A percentile compares a stretch with the other conserved stretches of the same genome.
phyloP scores from a whole-genome alignment of 1,140 invertebrate genomes.

The Elysia chlorotica region DNA sequence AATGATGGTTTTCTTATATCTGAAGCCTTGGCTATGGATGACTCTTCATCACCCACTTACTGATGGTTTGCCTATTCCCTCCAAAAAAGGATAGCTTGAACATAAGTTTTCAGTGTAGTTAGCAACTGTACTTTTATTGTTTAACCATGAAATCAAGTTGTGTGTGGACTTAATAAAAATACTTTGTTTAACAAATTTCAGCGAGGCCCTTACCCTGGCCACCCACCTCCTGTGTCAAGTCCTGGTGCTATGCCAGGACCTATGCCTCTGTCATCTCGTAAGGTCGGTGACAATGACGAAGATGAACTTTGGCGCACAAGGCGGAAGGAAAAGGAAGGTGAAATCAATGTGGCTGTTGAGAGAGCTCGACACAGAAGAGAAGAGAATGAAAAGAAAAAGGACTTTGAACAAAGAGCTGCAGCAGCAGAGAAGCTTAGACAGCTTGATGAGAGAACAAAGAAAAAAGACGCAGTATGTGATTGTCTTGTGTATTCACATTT shows the following conservation, averaged over 20 bases:
- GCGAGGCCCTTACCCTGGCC: slow-evolving; percentile 38
- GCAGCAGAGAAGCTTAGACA: slow-evolving; percentile 69
- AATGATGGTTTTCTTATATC: slow-evolving; percentile 1
- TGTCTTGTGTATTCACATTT: too few relatives aligned
- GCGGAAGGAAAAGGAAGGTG: slow-evolving; percentile 70
- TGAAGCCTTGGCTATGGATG: slow-evolving; percentile 1
- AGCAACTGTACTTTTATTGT: too few relatives aligned
- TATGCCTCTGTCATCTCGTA: too few relatives aligned
- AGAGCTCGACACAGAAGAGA: slow-evolving; percentile 78
- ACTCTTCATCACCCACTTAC: neutral
- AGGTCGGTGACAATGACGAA: slow-evolving; percentile 65
- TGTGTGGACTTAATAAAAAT: too few relatives aligned
- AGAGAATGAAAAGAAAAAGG: slow-evolving; percentile 79
- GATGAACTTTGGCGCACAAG: slow-evolving; percentile 77
- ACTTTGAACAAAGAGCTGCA: slow-evolving; percentile 66
- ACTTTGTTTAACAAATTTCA: slow-evolving; percentile 4
- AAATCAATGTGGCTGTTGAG: slow-evolving; percentile 75
- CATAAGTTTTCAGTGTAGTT: too few relatives aligned
- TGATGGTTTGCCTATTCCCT: too few relatives aligned
- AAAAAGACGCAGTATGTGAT: slow-evolving; percentile 38
- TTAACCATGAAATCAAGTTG: too few relatives aligned
- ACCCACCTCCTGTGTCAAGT: slow-evolving; percentile 24
- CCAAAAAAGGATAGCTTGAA: too few relatives aligned
- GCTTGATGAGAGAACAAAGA: slow-evolving; percentile 67
- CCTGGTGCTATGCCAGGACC: slow-evolving; percentile 14